Conservation (phyloP, 2,797 vertebrate species). For the Premnoplex brunnescens region DNA sequence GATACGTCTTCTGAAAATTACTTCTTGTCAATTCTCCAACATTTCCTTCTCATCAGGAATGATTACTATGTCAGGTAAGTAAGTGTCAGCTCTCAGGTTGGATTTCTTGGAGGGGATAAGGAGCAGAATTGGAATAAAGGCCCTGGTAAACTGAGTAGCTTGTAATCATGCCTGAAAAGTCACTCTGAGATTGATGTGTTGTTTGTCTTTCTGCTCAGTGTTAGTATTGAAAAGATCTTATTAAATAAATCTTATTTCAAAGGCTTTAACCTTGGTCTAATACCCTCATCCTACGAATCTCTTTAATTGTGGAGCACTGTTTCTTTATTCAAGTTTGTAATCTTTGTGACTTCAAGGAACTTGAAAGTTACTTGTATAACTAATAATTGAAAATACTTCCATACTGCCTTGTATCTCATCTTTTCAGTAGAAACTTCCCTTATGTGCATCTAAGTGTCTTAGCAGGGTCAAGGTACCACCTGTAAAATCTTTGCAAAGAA, state of each 20-base stretch:
- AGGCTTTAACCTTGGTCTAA: not conserved
- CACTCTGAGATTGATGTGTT: not conserved
- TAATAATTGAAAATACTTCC: not conserved
- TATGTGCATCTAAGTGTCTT: accelerated
- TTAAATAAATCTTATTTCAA: not conserved
- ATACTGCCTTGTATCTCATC: not conserved
- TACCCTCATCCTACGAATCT: not conserved
- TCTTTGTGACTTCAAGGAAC: not conserved
- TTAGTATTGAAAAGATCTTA: not conserved
- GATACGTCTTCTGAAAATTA: constrained; percentile 91
- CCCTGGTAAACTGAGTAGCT: not conserved
- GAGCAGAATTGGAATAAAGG: not conserved
- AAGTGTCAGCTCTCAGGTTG: constrained; percentile 32
- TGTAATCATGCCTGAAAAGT: accelerated
- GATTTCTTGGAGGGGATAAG: accelerated
- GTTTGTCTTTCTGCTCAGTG: not conserved
- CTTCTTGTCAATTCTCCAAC: constrained; percentile 94
- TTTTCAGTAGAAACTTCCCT: not conserved
- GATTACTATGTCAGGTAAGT: constrained; percentile 98
- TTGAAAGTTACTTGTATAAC: not conserved
- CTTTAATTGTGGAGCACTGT: not conserved
- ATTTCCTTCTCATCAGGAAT: constrained; percentile 94
- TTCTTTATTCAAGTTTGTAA: not conserved
- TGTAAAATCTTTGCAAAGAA: not conserved
- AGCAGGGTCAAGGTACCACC: not conserved